A percentile compares a stretch with the other conserved stretches of the same genome.
These are phyloP conservation scores for Acleris holmiana DNA, from an alignment of 2,888 invertebrate genomes.

Conservation along the genomic window DNA sequence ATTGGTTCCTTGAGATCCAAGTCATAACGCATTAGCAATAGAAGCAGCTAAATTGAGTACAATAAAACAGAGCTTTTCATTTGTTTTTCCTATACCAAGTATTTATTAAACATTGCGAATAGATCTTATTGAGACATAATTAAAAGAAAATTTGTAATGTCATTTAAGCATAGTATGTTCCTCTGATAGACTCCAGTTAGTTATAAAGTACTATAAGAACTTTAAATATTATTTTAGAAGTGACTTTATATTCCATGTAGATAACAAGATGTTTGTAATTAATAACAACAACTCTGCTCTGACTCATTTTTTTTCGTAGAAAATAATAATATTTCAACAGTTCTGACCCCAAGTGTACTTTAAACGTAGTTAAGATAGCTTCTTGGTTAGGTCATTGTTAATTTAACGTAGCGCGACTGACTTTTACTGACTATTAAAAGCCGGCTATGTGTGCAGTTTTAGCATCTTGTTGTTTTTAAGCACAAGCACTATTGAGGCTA, in stretches of 20 bases:
- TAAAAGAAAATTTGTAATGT: no score
- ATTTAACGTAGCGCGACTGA: conserved; percentile 25
- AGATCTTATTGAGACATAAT: no score
- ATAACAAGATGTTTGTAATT: no score
- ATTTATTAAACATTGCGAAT: no score
- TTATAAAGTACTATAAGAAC: no score
- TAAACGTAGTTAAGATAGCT: conserved; percentile 16
- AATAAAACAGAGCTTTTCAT: no score
- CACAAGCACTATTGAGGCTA: background rate
- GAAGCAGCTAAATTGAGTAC: no score
- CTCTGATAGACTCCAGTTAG: no score
- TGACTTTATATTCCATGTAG: background rate
- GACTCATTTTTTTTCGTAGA: background rate
- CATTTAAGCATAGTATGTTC: no score
- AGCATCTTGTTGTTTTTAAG: background rate
- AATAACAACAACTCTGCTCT: no score
- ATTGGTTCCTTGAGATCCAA: background rate
- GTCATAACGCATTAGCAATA: background rate
- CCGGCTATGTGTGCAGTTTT: background rate
- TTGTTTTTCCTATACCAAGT: no score
- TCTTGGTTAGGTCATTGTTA: conserved; percentile 28
- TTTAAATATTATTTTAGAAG: background rate
- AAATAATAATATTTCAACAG: no score
- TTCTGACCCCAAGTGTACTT: conserved; percentile 7
- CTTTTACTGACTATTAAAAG: conserved; percentile 19